Base-by-base conservation (phyloP, 2,113 vertebrate species). In the Solenodon paradoxus region DNA sequence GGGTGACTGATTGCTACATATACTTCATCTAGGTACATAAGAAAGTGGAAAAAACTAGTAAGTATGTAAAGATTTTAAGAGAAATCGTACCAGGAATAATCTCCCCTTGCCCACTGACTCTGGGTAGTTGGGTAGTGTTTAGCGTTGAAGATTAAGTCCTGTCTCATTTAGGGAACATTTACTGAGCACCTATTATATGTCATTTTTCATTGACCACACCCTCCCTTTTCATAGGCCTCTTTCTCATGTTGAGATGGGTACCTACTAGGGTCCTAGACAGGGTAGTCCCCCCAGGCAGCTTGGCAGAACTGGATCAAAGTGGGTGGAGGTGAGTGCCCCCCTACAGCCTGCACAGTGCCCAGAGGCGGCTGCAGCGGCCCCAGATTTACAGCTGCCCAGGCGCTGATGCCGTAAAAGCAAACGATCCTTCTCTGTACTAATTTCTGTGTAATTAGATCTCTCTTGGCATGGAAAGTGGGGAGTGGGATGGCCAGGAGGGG, bases 381-480 rank as follows among this genome's bases (percentile, higher is more conserved):
- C 86, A 97, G 97, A 98, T 98, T 98, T 97, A 98, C 92, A 97
- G 97, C 96, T 95, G 92, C 89, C 96, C 95, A 69, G 88, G 96
- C 6, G 93, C 96, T 94, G 97, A 75, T 95, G 96, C 95, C 95
- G 97, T 98, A 97, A 97, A 98, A 98, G 90, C 96, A 97, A 98
- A 98, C 96, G 96, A 98, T 97, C 97, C 96, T 97, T 98, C 97
- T 97, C 97, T 95, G 97, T 98, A 98, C 97, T 98, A 97, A 98
- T 98, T 98, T 98, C 98, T 98, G 96, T 96, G 97, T 97, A 98
- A 98, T 98, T 97, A 98, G 98, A 97, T 98, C 95, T 97, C 96
- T 95, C 95, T 92, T 98, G 97, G 96, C 92, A 97, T 95, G 97
- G 98, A 97, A 97, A 98, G 96, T 96, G 90, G 88, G 90, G 89